Evolutionary conservation across 2,113 vertebrate species (phyloP), one percentile per base, ranked within the genome.

Genomic region (zebrafish (Danio rerio)): DNA sequence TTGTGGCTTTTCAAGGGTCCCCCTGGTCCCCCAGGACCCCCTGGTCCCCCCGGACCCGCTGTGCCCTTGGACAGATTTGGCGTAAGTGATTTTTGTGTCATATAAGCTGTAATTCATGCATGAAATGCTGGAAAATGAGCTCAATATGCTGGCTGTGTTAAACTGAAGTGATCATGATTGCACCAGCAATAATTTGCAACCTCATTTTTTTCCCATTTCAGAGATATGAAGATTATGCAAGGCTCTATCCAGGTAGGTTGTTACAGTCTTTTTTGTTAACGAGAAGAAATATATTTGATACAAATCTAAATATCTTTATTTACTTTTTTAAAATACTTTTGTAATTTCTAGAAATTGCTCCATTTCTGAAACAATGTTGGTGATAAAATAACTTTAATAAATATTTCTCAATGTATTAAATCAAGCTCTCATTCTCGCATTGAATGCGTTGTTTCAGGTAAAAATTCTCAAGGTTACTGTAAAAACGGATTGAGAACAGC

Each of bases 11-110:
- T 55, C 87, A 74, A 96, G n/a, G 96, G 96, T 2, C 89, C 70
- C 21, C 81, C 86, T 8, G 86, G 86, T 16, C 86, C 90, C 3
- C 95, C 95, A 0, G 96, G 96, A 0, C 94, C 94, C 4, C 95
- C 95, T 0, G 96, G 96, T 1, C 94, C 94, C 1, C 92, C 93
- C 0, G 91, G 89, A 65, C 91, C 84, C 10, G 88, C 92, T 7
- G 5, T 20, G 50, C 53, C 84, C 20, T 4, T 47, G 5, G 86
- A 91, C 40, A 82, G 88, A 62, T 40, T 77, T 6, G 16, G 80
- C 49, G 93, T 94, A 84, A 91, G 93, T 89, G 0, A 15, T 62
- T 18, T 69, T 61, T 66, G 8, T 75, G 43, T 83, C 43, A 73
- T 21, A 72, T 78, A 78, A 43, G 66, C 70, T 53, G n/a, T 76